Percentiles rank a stretch among this genome's conserved stretches.
These are phyloP conservation scores for Noctua fimbriata DNA, from an alignment of 2,888 invertebrate species.

Conservation along the genomic window DNA sequence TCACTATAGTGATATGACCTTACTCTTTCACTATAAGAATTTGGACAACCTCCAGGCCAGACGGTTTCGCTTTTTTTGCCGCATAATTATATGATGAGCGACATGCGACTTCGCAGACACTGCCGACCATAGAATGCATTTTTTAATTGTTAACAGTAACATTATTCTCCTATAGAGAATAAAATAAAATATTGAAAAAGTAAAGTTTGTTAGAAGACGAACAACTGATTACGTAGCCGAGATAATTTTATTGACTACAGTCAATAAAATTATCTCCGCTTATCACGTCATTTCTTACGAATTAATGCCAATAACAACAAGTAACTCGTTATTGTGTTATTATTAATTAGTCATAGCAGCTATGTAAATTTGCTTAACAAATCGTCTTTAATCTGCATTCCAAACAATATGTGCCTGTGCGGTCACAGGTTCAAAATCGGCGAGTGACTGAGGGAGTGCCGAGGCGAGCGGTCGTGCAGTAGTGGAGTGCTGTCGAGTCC, in stretches of 20 bases:
- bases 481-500: conserved; percentile 48
- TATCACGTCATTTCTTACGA: conserved; percentile 33
- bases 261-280: conserved; percentile 10
- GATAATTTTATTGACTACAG: no score
- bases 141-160: background rate
- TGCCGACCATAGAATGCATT: background rate
- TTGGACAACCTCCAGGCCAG: conserved; percentile 1
- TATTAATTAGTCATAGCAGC: conserved; percentile 11
- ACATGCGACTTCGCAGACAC: background rate
- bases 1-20: conserved; percentile 21
- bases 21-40: conserved; percentile 21
- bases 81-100: background rate
- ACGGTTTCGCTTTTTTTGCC: conserved; percentile 7
- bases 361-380: conserved; percentile 31
- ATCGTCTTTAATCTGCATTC: conserved; percentile 51
- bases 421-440: conserved; percentile 67
- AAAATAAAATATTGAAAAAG: background rate
- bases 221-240: background rate
- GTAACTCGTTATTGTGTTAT: conserved; percentile 14
- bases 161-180: background rate
- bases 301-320: conserved; percentile 28
- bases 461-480: conserved; percentile 77
- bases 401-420: conserved; percentile 52
- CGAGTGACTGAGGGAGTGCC: conserved; percentile 77
- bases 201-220: background rate